Percentiles rank a stretch among this genome's conserved stretches.
These are phyloP conservation scores for Minunthozetes semirufus DNA, from an alignment of 2,888 invertebrate genomes.

Conservation along the genomic window DNA sequence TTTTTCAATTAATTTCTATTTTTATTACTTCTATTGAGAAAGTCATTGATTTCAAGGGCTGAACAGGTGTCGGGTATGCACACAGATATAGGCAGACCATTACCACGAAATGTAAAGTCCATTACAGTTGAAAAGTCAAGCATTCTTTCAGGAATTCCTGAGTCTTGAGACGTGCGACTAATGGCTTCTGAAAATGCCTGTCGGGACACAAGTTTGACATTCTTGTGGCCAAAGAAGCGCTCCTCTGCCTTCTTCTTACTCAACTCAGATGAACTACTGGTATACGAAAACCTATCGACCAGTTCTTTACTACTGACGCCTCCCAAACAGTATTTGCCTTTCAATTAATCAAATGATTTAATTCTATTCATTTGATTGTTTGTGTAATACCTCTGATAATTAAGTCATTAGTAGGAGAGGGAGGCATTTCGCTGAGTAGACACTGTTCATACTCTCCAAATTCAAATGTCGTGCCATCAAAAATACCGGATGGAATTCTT, in stretches of 20 bases:
- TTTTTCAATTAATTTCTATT: not conserved
- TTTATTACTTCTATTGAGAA: not conserved
- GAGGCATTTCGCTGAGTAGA: not conserved
- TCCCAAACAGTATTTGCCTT: not conserved
- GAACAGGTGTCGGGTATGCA: conserved; percentile 2
- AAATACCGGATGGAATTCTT: not conserved
- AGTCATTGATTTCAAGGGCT: not conserved
- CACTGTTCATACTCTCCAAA: not conserved
- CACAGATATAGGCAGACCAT: not conserved
- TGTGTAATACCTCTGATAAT: not conserved
- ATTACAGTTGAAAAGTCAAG: not conserved
- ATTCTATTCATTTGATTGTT: not conserved
- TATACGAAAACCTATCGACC: not conserved
- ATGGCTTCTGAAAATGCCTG: not conserved
- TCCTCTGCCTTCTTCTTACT: not conserved
- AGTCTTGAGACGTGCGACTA: not conserved
- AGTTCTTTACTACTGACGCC: not conserved
- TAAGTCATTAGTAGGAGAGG: not conserved
- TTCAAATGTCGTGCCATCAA: not conserved
- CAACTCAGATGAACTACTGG: not conserved
- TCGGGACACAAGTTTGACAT: not conserved
- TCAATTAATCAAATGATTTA: not conserved
- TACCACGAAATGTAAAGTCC: not conserved
- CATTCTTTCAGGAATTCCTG: not conserved
- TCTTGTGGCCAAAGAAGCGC: not conserved